Conservation (phyloP, 2,113 vertebrate genomes). For the Malurus alboscapulatus region DNA sequence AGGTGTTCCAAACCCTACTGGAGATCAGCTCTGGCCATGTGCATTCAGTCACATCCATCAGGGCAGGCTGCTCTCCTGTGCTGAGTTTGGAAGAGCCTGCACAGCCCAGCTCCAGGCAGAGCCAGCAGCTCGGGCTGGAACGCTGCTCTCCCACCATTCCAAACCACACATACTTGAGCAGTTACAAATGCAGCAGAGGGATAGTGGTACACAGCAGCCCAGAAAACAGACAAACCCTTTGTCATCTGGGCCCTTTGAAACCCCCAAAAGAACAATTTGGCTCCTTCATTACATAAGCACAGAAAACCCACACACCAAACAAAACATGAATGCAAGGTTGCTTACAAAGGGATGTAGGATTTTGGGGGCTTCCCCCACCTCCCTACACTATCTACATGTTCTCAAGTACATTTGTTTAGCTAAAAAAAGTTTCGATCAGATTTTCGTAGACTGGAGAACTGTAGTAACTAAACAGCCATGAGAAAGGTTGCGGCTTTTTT, state of each 20-base stretch:
- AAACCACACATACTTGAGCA: conserved; percentile 76
- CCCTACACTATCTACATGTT: not conserved
- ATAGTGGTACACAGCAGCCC: conserved; percentile 36
- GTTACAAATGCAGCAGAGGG: conserved; percentile 65
- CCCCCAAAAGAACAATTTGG: not conserved
- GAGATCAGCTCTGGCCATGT: not conserved
- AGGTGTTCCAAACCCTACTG: not conserved
- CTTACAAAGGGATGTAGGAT: not conserved
- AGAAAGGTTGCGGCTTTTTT: not conserved
- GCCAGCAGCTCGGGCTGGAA: conserved; percentile 70
- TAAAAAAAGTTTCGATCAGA: not conserved
- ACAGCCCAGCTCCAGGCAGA: not conserved
- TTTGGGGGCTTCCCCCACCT: not conserved
- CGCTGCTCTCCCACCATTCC: conserved; percentile 43
- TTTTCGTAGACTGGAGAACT: not conserved
- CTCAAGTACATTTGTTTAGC: not conserved
- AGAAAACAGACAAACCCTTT: conserved; percentile 44
- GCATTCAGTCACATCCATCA: not conserved
- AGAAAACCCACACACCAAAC: not conserved
- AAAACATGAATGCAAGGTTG: not conserved
- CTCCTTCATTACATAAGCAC: not conserved
- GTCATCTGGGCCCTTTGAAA: not conserved
- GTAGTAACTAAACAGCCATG: conserved; percentile 25
- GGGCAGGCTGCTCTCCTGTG: not conserved
- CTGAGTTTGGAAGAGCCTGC: conserved; percentile 18